phyloP scores from a whole-genome alignment of 2,888 invertebrate species.

The Pteria penguin region DNA sequence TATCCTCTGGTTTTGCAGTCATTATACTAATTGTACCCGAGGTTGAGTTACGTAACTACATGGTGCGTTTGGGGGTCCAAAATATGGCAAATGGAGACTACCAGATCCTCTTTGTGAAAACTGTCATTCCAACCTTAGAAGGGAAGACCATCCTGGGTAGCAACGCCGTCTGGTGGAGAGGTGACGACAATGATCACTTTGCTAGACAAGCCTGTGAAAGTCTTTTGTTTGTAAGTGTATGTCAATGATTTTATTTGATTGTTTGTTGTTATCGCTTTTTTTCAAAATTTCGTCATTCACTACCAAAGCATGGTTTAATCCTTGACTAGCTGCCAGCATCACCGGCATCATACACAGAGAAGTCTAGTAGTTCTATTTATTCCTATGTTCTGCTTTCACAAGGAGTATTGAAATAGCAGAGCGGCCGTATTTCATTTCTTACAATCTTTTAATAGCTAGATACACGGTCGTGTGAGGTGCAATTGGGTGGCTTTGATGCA shows the following conservation, averaged over 20 bases:
- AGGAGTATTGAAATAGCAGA: too few species aligned
- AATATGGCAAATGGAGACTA: slow-evolving; percentile 74
- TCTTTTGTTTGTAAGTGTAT: slow-evolving; percentile 72
- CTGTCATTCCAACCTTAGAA: slow-evolving; percentile 58
- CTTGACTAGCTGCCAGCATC: too few species aligned
- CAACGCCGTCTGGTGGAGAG: slow-evolving; percentile 57
- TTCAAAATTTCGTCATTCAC: not conserved
- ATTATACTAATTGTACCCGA: slow-evolving; percentile 68
- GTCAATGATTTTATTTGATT: not conserved
- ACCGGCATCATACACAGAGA: too few species aligned
- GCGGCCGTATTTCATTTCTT: too few species aligned
- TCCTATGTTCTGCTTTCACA: too few species aligned
- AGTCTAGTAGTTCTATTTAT: too few species aligned
- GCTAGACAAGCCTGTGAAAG: slow-evolving; percentile 68
- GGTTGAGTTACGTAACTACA: slow-evolving; percentile 64
- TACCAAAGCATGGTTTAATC: too few species aligned
- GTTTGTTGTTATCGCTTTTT: not conserved
- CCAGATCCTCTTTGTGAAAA: slow-evolving; percentile 71
- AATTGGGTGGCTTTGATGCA: too few species aligned
- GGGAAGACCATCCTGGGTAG: slow-evolving; percentile 52
- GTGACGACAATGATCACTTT: slow-evolving; percentile 60
- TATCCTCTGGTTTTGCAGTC: slow-evolving; percentile 62
- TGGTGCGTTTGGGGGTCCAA: slow-evolving; percentile 66
- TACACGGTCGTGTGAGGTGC: too few species aligned
- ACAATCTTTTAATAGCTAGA: too few species aligned